Percentiles rank a stretch among this genome's conserved stretches.
Evolutionary conservation across 2,888 invertebrate species (phyloP).

Genomic region (Metallyticus violacea): DNA sequence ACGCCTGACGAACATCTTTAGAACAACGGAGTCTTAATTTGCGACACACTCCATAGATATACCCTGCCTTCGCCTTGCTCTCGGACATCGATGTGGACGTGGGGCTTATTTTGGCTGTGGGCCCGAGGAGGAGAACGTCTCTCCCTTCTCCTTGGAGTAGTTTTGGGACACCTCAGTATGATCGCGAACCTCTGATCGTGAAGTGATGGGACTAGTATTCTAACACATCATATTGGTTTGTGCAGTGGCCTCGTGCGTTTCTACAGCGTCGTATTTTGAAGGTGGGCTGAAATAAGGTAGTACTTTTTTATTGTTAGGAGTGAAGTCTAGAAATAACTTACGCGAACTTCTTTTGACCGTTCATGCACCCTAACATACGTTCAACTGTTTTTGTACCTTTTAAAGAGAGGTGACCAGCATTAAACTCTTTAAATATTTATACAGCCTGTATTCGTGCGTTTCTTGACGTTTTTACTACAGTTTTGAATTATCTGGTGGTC

Average conservation of each 20-base stretch:
- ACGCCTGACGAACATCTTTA: neutral
- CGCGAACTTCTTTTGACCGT: neutral
- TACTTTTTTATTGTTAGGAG: neutral
- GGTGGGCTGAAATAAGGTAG: neutral
- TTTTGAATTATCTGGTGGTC: too few species aligned
- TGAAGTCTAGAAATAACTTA: neutral
- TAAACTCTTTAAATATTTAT: too few species aligned
- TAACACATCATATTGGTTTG: neutral
- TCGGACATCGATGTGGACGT: neutral
- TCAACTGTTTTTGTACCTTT: neutral
- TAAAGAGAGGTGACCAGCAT: neutral
- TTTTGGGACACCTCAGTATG: neutral
- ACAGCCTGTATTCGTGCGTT: too few species aligned
- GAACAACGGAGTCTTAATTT: neutral
- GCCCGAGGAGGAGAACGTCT: neutral
- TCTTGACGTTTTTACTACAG: too few species aligned
- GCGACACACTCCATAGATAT: neutral
- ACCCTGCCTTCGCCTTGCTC: neutral
- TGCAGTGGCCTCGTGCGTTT: neutral
- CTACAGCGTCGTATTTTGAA: neutral
- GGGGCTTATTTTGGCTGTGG: conserved; percentile 6
- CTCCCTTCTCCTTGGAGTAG: neutral
- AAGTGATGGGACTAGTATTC: neutral
- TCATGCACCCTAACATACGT: neutral
- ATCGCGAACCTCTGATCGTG: neutral